phyloP scores from a whole-genome alignment of 2,113 vertebrate genomes.

The Chaenogobius annularis region DNA sequence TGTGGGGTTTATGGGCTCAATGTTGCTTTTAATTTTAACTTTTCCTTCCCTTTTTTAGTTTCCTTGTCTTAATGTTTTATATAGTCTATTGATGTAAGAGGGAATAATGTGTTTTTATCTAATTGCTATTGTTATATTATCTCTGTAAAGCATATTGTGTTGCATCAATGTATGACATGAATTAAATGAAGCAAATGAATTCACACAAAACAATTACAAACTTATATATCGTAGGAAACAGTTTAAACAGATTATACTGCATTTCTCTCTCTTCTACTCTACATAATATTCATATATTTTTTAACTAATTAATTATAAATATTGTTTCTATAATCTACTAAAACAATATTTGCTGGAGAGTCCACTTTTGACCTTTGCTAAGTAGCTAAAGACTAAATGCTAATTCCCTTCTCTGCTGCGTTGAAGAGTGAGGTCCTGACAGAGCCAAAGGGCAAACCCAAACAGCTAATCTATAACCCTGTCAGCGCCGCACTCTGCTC shows the following conservation, averaged over 20 bases:
- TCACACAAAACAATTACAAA: not conserved
- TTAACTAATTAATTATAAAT: not conserved
- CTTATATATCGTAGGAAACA: not conserved
- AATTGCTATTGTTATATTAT: no score
- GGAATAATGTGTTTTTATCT: no score
- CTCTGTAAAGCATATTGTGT: no score
- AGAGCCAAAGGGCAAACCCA: slow-evolving; percentile 64
- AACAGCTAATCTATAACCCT: slow-evolving; percentile 65
- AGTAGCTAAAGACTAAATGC: slow-evolving; percentile 45
- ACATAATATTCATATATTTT: not conserved
- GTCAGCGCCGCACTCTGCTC: slow-evolving; percentile 26
- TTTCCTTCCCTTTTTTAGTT: no score
- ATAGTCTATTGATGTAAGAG: no score
- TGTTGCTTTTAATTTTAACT: no score
- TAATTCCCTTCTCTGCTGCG: slow-evolving; percentile 57
- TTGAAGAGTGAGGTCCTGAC: slow-evolving; percentile 49
- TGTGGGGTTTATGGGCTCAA: no score
- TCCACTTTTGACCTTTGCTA: slow-evolving; percentile 34
- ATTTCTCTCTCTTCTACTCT: not conserved
- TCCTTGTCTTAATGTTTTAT: no score
- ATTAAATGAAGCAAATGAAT: no score
- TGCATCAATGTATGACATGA: no score
- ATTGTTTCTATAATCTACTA: not conserved
- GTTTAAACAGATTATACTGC: not conserved
- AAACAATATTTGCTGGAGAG: slow-evolving; percentile 13